phyloP scores from a whole-genome alignment of 1,140 invertebrate genomes.

The Musca domestica region DNA sequence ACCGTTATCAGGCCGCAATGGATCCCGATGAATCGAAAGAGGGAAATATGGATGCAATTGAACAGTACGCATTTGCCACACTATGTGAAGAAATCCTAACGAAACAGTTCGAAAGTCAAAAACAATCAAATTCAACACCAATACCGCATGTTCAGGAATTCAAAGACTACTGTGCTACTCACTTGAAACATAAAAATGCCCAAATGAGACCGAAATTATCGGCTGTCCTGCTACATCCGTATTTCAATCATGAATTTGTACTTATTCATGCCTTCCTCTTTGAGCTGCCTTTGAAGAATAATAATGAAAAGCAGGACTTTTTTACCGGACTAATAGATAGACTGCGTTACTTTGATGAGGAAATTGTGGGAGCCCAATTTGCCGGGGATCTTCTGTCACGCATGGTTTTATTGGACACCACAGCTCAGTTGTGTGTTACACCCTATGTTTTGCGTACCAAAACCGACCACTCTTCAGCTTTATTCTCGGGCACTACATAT shows the following conservation, averaged over 20 bases:
- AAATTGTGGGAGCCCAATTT: constrained; percentile 74
- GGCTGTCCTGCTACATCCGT: constrained; percentile 66
- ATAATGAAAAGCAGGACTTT: constrained; percentile 73
- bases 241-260: constrained; percentile 82
- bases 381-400: constrained; percentile 72
- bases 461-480: constrained; percentile 54
- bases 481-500: constrained; percentile 66
- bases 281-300: constrained; percentile 74
- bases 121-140: constrained; percentile 2
- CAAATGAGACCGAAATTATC: constrained; percentile 62
- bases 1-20: constrained; percentile 67
- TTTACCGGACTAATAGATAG: constrained; percentile 67
- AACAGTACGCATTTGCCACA: constrained; percentile 79
- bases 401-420: constrained; percentile 76
- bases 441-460: constrained; percentile 73
- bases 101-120: constrained; percentile 44
- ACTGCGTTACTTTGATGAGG: constrained; percentile 70
- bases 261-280: constrained; percentile 76
- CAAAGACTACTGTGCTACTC: constrained; percentile 63
- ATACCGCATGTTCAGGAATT: constrained; percentile 65
- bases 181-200: constrained; percentile 63
- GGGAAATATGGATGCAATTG: constrained; percentile 58
- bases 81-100: constrained; percentile 72
- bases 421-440: constrained; percentile 71
- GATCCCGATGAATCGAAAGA: constrained; percentile 68